These are phyloP conservation scores for Miichthys miiuy DNA, from an alignment of 2,797 vertebrate species.

Conservation along the genomic window DNA sequence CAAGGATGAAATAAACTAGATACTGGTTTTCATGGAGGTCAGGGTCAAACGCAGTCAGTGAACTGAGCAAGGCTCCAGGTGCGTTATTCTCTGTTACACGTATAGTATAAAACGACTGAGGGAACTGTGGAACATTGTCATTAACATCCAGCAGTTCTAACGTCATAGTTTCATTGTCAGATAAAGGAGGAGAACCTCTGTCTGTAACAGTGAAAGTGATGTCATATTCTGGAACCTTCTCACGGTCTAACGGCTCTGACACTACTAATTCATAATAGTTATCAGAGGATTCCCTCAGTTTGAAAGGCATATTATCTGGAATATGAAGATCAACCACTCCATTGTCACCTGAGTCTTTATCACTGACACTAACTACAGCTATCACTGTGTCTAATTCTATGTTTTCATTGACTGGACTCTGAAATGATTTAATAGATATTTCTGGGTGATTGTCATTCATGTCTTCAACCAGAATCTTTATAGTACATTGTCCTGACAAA, in stretches of 20 bases:
- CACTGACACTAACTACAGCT: constrained; percentile 82
- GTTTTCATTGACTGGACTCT: constrained; percentile 41
- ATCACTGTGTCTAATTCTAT: constrained; percentile 66
- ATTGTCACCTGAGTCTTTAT: constrained; percentile 83
- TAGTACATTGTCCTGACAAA: constrained; percentile 80
- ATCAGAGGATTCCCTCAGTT: constrained; percentile 78
- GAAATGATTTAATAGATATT: constrained; percentile 51
- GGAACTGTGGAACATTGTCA: constrained; percentile 84
- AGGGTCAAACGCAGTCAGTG: constrained; percentile 75
- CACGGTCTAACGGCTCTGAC: constrained; percentile 79
- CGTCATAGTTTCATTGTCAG: constrained; percentile 70
- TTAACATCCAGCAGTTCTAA: constrained; percentile 84
- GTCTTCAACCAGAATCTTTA: constrained; percentile 75
- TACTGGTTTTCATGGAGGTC: constrained; percentile 81
- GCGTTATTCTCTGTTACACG: constrained; percentile 79
- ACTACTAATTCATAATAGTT: constrained; percentile 83
- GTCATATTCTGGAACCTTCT: constrained; percentile 78
- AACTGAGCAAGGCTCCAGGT: constrained; percentile 75
- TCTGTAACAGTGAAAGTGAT: constrained; percentile 84
- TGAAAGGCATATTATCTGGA: constrained; percentile 76
- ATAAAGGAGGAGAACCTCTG: constrained; percentile 78
- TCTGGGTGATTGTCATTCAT: constrained; percentile 82
- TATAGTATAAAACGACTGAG: constrained; percentile 76
- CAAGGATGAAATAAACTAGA: constrained; percentile 78
- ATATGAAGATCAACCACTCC: constrained; percentile 77